Evolutionary conservation across 35 echinoderm and acorn worm species (phyloP).

Genomic region (Eucidaris tribuloides): DNA sequence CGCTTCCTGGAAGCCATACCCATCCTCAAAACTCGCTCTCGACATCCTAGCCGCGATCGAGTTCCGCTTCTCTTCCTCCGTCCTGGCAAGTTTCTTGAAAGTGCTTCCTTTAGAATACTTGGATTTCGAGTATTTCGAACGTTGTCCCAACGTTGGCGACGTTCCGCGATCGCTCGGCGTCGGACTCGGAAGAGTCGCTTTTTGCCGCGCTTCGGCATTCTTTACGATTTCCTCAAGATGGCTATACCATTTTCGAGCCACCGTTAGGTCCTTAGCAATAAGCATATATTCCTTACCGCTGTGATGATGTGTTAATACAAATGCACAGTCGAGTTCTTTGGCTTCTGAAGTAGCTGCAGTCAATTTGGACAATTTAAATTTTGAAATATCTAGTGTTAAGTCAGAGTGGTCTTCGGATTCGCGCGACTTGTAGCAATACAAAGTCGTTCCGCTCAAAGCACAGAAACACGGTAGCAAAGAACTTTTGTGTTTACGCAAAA

Average conservation of each 20-base stretch:
- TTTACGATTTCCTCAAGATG: slow-evolving; percentile 12
- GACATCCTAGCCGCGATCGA: slow-evolving; percentile 16
- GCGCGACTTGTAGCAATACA: slow-evolving; percentile 6
- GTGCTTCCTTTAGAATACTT: slow-evolving; percentile 5
- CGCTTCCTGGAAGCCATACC: not conserved
- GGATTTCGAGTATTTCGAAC: not conserved
- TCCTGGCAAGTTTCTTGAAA: slow-evolving; percentile 9
- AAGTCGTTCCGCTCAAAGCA: not conserved
- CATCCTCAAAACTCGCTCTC: slow-evolving; percentile 1
- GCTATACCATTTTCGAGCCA: slow-evolving; percentile 1
- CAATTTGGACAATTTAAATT: not conserved
- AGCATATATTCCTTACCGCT: not conserved
- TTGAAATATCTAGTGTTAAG: not conserved
- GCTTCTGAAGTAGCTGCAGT: slow-evolving; percentile 2
- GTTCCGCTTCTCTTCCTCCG: not conserved
- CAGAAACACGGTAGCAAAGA: slow-evolving; percentile 2
- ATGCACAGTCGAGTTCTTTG: slow-evolving; percentile 12
- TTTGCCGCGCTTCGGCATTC: not conserved
- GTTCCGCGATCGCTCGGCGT: not conserved
- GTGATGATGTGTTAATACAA: not conserved
- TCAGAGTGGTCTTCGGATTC: slow-evolving; percentile 8
- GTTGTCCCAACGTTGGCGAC: not conserved
- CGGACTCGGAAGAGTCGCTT: not conserved
- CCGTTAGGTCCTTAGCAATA: not conserved
- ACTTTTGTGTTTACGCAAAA: slow-evolving; percentile 7